Conservation (phyloP, 2,797 vertebrate species). For the Sciurus vulgaris region DNA sequence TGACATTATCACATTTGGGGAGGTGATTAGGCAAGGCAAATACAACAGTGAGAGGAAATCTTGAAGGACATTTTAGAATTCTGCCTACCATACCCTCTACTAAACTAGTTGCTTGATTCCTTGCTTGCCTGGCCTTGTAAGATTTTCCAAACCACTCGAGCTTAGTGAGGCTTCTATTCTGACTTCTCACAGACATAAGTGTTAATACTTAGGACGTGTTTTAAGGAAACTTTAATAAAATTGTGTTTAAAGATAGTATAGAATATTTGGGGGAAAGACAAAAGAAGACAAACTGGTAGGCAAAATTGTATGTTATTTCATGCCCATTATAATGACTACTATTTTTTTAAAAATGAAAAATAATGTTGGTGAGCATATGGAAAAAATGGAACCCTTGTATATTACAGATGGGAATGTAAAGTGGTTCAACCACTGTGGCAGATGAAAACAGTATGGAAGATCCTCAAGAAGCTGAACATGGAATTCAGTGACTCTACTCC, state of each 20-base stretch:
- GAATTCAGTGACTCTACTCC: not conserved
- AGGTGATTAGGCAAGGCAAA: not conserved
- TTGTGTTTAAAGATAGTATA: not conserved
- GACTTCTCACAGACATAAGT: not conserved
- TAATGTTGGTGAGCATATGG: not conserved
- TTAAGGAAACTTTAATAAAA: conserved; percentile 42
- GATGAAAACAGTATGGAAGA: not conserved
- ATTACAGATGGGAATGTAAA: not conserved
- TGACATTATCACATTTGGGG: not conserved
- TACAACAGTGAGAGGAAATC: not conserved
- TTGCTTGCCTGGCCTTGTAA: not conserved
- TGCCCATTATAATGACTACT: not conserved
- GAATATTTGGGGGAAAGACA: conserved; percentile 17
- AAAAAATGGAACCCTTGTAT: not conserved
- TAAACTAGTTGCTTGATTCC: not conserved
- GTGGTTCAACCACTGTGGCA: not conserved
- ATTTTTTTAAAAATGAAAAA: not conserved
- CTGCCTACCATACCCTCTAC: not conserved
- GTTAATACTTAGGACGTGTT: not conserved
- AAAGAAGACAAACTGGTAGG: conserved; percentile 11
- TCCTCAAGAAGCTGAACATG: not conserved
- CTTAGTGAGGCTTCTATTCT: not conserved
- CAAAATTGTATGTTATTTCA: not conserved
- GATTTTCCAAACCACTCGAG: not conserved
- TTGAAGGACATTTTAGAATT: not conserved